Conservation (phyloP, 2,797 vertebrate genomes). For the Esox lucius region DNA sequence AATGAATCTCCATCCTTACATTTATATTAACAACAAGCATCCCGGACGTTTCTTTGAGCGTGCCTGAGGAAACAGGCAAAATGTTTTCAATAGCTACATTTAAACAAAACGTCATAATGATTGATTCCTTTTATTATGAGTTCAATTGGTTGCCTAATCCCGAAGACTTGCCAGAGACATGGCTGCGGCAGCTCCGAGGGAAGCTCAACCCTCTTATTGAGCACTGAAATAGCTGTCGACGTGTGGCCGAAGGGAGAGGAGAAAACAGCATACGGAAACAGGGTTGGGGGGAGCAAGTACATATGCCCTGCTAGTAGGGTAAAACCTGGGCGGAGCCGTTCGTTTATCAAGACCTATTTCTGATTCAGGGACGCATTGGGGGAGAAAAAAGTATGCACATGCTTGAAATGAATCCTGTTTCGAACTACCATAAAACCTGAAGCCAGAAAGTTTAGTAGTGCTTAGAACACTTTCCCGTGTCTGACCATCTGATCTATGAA, state of each 20-base stretch:
- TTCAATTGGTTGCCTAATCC: slow-evolving; percentile 41
- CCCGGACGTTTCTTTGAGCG: background rate
- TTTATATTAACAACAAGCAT: slow-evolving; percentile 13
- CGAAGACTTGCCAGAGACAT: slow-evolving; percentile 19
- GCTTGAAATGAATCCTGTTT: background rate
- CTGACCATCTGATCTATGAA: background rate
- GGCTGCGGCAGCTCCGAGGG: slow-evolving; percentile 17
- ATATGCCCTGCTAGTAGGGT: background rate
- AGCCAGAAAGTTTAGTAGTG: background rate
- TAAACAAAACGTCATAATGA: slow-evolving; percentile 49
- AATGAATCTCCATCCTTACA: slow-evolving; percentile 19
- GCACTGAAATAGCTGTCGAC: slow-evolving; percentile 23
- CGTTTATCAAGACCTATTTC: background rate
- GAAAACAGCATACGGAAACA: background rate
- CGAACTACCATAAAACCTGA: background rate
- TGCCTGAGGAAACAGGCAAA: slow-evolving; percentile 14
- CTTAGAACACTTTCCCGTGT: background rate
- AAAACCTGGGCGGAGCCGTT: background rate
- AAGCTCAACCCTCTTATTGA: slow-evolving; percentile 1
- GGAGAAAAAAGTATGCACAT: background rate
- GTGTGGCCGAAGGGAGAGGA: slow-evolving; percentile 4
- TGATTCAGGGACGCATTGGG: background rate
- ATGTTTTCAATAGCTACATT: slow-evolving; percentile 39
- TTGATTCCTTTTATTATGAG: slow-evolving; percentile 51
- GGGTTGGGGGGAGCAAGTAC: background rate